A percentile compares a stretch with the other conserved stretches of the same genome.
Conservation (phyloP, 2,797 vertebrate genomes). For the Hapalemur alaotrensis region DNA sequence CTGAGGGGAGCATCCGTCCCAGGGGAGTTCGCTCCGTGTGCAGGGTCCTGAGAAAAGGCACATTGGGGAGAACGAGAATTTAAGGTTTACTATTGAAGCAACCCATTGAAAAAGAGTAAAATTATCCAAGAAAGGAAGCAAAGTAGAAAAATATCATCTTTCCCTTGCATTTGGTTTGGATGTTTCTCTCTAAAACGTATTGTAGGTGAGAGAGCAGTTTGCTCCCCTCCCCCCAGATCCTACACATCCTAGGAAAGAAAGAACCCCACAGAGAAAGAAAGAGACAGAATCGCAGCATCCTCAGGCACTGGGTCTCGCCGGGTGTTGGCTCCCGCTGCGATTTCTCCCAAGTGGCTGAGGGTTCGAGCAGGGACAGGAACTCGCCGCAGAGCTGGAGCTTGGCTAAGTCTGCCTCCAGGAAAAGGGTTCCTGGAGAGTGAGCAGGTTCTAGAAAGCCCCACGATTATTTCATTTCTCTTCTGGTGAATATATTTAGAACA, state of each 20-base stretch:
- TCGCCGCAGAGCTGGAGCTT: not conserved
- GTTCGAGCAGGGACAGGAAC: too few species aligned
- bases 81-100: not conserved
- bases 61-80: not conserved
- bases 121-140: not conserved
- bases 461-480: not conserved
- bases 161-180: not conserved
- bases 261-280: not conserved
- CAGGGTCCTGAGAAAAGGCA: not conserved
- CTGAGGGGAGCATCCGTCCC: not conserved
- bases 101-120: not conserved
- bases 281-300: not conserved
- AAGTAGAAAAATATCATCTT: not conserved
- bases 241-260: too few species aligned
- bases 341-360: not conserved
- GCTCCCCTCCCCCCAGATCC: too few species aligned
- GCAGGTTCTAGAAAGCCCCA: not conserved
- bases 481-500: not conserved
- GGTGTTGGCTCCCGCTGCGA: rapidly evolving
- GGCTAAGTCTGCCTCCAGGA: not conserved
- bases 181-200: not conserved
- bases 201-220: too few species aligned
- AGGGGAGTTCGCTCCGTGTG: not conserved
- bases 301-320: rapidly evolving
- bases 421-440: not conserved